Evolutionary conservation across 2,113 vertebrate species (phyloP).

Genomic region (Tenrec ecaudatus): DNA sequence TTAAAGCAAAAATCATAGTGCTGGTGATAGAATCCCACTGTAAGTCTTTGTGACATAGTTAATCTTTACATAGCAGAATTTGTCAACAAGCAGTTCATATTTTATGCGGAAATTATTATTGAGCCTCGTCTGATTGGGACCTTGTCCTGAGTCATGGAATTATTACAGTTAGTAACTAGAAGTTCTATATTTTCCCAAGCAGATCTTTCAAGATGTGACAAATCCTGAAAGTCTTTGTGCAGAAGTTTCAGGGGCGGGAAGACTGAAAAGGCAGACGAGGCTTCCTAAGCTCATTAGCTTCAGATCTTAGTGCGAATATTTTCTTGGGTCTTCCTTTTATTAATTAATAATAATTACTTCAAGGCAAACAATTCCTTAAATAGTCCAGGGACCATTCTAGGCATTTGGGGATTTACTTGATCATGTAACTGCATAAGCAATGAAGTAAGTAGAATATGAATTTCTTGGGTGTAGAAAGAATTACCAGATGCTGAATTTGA

Average conservation of each 20-base stretch:
- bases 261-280: not conserved
- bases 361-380: not conserved
- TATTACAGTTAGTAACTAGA: not conserved
- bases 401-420: not conserved
- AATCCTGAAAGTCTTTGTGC: not conserved
- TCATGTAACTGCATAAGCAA: not conserved
- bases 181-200: not conserved
- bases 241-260: not conserved
- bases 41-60: not conserved
- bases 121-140: not conserved
- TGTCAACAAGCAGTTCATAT: not conserved
- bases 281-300: not conserved
- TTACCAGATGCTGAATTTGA: not conserved
- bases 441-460: not conserved
- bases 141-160: not conserved
- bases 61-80: constrained; percentile 21
- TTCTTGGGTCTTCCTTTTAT: not conserved
- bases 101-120: not conserved
- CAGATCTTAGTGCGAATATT: not conserved
- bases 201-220: not conserved
- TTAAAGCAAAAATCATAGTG: not conserved
- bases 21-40: not conserved
- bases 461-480: not conserved
- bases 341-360: not conserved
- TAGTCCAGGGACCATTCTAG: not conserved